Base-by-base conservation (phyloP, 2,888 invertebrate genomes). In the Plebejus melissa region DNA sequence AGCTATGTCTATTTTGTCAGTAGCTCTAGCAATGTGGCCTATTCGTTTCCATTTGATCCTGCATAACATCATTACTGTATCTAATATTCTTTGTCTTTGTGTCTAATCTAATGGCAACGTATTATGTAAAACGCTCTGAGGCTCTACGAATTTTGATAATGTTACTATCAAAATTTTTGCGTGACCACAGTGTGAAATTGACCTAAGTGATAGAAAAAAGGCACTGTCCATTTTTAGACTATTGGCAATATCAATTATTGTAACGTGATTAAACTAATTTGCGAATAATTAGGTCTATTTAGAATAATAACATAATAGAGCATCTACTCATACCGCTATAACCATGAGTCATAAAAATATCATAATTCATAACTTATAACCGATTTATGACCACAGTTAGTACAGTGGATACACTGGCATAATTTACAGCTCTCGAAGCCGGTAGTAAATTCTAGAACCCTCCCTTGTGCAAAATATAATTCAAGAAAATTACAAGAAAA, bases 351-450 rank as follows among this genome's bases (percentile, higher is more conserved):
- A 71, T 71, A 71, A 71, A 71, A 71, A 50, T 71, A 46, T 38
- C 70, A 70, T 71, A 71, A 71, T 5, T 38, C 70, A 70, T 71
- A 71, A 71, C 13, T 71, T 71, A n/a, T 46, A 71, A 46, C 13
- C 71, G 5, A 71, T 71, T 71, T 71, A 71, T 71, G 71, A 13
- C 22, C 46, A 22, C 50, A 71, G 41, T 71, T 71, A 71, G 46
- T 41, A 16, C 46, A 71, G 71, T 71, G 46, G 22, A 71, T 71
- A 71, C 28, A 71, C 71, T 71, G 9, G 22, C 28, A 46, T 71
- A 71, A 71, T 71, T 71, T 71, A 71, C 28, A 11, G 50, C 71
- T 46, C 3, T 28, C 41, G 46, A 46, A 38, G 70, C 22, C 70
- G 28, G 71, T 71, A 71, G 71, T 71, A 41, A 71, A 41, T 71